Conservation (phyloP, 2,113 vertebrate species). For the Edolisoma coerulescens region DNA sequence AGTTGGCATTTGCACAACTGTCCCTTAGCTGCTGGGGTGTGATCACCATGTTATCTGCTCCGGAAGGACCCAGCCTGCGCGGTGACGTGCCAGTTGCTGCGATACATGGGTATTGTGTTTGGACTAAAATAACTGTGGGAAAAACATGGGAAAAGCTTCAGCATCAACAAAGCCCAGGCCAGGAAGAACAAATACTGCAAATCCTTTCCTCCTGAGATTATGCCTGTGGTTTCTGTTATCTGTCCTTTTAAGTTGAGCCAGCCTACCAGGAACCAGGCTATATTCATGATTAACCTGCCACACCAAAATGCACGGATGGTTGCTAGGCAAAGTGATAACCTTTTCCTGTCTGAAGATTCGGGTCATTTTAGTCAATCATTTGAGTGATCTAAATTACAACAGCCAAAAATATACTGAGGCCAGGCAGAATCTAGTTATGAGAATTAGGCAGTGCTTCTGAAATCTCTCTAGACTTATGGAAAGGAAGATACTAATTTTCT, state of each 20-base stretch:
- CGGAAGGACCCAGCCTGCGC: background rate
- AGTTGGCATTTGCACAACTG: background rate
- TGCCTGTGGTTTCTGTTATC: background rate
- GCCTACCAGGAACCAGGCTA: background rate
- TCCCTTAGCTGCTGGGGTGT: background rate
- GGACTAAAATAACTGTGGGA: background rate
- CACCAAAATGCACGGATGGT: background rate
- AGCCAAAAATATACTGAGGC: background rate
- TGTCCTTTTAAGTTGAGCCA: background rate
- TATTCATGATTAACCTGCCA: background rate
- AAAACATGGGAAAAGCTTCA: background rate
- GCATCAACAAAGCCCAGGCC: background rate
- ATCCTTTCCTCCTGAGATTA: slow-evolving; percentile 8
- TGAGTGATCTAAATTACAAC: background rate
- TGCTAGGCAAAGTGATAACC: background rate
- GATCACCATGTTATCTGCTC: background rate
- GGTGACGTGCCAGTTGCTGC: background rate
- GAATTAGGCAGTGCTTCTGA: background rate
- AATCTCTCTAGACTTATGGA: background rate
- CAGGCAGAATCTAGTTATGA: background rate
- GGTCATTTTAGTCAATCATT: background rate
- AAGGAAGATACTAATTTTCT: background rate
- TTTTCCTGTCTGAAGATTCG: background rate
- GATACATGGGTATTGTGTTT: background rate
- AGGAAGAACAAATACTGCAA: slow-evolving; percentile 30